Evolutionary conservation across 2,888 invertebrate genomes (phyloP).

Genomic region (Argynnis bischoffii): DNA sequence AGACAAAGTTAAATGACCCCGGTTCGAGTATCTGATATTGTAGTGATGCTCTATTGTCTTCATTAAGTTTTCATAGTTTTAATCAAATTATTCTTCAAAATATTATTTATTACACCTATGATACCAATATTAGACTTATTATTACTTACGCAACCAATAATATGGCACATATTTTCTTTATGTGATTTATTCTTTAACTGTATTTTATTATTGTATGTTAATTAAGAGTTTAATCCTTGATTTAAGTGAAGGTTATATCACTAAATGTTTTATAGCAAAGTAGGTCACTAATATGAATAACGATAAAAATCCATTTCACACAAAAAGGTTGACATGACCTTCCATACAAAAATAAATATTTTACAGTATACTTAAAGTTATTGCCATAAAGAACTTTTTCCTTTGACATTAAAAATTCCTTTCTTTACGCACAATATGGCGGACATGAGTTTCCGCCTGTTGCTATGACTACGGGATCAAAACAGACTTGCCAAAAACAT

Average conservation of each 20-base stretch:
- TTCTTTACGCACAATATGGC: constrained; percentile 30
- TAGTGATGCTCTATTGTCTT: constrained; percentile 10
- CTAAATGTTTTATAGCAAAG: constrained; percentile 20
- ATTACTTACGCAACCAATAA: no score
- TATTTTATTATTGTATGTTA: not conserved
- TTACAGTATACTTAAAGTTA: constrained; percentile 18
- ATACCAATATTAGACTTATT: no score
- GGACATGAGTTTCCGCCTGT: constrained; percentile 59
- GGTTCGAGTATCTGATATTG: constrained; percentile 39
- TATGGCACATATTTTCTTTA: no score
- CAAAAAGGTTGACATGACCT: constrained; percentile 39
- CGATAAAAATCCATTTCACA: constrained; percentile 33
- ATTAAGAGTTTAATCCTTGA: constrained; percentile 9
- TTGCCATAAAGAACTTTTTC: constrained; percentile 32
- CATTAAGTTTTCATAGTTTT: constrained; percentile 1
- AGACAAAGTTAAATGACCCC: constrained; percentile 55
- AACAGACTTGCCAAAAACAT: constrained; percentile 72
- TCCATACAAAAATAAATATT: constrained; percentile 24
- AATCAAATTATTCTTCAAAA: not conserved
- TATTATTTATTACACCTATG: no score
- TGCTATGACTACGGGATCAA: constrained; percentile 57
- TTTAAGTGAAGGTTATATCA: constrained; percentile 19
- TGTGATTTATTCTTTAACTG: no score
- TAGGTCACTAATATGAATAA: constrained; percentile 33
- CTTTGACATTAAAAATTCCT: constrained; percentile 23